Conservation (phyloP, 2,113 vertebrate genomes). For the Misgurnus mizolepis region DNA sequence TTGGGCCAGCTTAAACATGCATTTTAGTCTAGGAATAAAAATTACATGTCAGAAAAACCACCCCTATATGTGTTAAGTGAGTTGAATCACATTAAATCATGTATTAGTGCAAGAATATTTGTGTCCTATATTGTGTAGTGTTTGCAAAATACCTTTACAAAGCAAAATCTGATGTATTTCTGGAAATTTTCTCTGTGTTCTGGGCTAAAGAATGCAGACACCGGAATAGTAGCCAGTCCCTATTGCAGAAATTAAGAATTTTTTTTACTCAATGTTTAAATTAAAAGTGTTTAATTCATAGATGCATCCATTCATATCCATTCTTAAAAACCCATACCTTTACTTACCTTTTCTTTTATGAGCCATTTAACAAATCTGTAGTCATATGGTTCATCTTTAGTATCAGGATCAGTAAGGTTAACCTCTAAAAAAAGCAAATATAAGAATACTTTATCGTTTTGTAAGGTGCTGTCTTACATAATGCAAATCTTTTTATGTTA, state of each 20-base stretch:
- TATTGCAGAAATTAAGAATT: constrained; percentile 57
- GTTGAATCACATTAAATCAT: too few species aligned
- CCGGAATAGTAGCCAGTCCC: constrained; percentile 87
- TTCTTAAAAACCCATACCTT: neutral
- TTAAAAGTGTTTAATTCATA: neutral
- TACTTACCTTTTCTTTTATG: constrained; percentile 84
- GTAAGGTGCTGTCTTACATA: neutral
- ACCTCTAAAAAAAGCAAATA: constrained; percentile 63
- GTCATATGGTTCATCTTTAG: constrained; percentile 74
- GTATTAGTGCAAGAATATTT: too few species aligned
- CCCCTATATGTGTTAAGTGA: too few species aligned
- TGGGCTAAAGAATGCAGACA: constrained; percentile 83
- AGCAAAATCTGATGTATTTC: constrained; percentile 91
- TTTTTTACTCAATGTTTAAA: neutral
- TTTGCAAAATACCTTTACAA: constrained; percentile 83
- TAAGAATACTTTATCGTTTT: neutral
- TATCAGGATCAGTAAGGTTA: constrained; percentile 69
- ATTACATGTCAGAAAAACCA: too few species aligned
- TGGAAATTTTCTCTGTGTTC: constrained; percentile 79
- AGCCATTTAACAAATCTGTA: constrained; percentile 90
- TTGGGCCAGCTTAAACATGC: too few species aligned
- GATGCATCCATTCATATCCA: neutral
- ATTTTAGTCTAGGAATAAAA: too few species aligned
- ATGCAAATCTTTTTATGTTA: neutral
- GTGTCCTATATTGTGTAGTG: neutral